Percentiles rank a stretch among this genome's conserved stretches.
Evolutionary conservation across 1,140 invertebrate species (phyloP).

Genomic region (Ridgeia piscesae): DNA sequence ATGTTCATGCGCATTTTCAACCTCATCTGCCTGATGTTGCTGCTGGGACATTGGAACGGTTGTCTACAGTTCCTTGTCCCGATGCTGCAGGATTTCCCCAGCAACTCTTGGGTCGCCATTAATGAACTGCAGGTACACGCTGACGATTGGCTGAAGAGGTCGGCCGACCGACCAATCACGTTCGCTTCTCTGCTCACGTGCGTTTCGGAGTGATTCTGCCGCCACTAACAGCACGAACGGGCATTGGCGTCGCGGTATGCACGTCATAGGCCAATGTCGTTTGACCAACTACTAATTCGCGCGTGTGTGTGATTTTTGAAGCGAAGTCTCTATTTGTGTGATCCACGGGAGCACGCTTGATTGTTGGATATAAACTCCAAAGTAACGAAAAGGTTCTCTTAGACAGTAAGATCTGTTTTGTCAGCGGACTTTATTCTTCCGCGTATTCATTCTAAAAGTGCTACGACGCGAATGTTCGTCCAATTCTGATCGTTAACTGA

Average conservation of each 20-base stretch:
- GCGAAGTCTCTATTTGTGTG: neutral
- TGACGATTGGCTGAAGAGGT: neutral
- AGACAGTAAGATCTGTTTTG: neutral
- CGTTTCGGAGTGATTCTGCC: slow-evolving; percentile 3
- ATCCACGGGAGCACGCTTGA: neutral
- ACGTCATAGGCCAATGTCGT: neutral
- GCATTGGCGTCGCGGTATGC: neutral
- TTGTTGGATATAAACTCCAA: neutral
- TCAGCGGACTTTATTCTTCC: neutral
- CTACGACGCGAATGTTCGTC: slow-evolving; percentile 3
- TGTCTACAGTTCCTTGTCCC: slow-evolving; percentile 98
- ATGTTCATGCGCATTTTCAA: slow-evolving; percentile 99
- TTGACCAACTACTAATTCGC: neutral
- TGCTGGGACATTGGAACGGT: slow-evolving; percentile 97
- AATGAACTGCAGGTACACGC: slow-evolving; percentile 88
- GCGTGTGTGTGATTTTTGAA: neutral
- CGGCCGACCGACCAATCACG: neutral
- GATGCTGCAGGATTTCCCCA: slow-evolving; percentile 97
- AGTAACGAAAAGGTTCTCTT: neutral
- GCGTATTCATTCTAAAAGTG: neutral
- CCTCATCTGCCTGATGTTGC: slow-evolving; percentile 98
- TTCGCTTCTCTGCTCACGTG: slow-evolving; percentile 3
- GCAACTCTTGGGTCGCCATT: slow-evolving; percentile 97
- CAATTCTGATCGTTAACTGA: neutral
- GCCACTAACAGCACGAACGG: slow-evolving; percentile 3